Conservation (phyloP, 64 coral and sea anemone genomes). For the Pachyseris speciosa region DNA sequence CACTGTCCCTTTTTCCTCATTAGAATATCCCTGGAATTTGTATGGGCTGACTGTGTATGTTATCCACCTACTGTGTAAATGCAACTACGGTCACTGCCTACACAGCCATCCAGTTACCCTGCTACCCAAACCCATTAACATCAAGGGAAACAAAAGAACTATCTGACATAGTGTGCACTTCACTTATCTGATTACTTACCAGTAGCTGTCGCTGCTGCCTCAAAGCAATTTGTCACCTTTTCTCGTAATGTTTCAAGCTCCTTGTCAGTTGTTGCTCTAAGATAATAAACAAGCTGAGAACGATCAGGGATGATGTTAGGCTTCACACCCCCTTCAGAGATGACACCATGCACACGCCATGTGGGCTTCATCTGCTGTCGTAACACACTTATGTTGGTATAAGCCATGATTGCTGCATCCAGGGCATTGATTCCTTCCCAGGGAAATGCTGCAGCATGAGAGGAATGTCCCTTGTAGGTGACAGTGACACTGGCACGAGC, state of each 20-base stretch:
- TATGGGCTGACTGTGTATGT: too few relatives aligned
- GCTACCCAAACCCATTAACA: too few relatives aligned
- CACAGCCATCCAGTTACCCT: too few relatives aligned
- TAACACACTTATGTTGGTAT: conserved; percentile 75
- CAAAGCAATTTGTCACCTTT: conserved; percentile 73
- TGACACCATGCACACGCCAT: conserved; percentile 84
- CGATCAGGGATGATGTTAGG: conserved; percentile 90
- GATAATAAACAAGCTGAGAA: conserved; percentile 55
- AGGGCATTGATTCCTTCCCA: conserved; percentile 94
- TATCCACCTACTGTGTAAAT: too few relatives aligned
- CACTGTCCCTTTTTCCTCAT: too few relatives aligned
- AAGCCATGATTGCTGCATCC: conserved; percentile 90
- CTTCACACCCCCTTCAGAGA: conserved; percentile 78
- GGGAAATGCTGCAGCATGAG: conserved; percentile 80
- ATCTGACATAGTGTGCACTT: too few relatives aligned
- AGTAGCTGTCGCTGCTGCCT: conserved; percentile 78
- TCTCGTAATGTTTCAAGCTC: conserved; percentile 50
- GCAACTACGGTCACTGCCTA: too few relatives aligned
- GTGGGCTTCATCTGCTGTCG: conserved; percentile 90
- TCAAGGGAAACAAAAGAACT: too few relatives aligned
- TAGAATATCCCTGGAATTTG: too few relatives aligned
- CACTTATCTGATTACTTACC: too few relatives aligned
- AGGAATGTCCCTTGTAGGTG: conserved; percentile 71
- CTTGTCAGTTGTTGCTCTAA: conserved; percentile 39
- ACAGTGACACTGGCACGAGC: conserved; percentile 15